phyloP scores from a whole-genome alignment of 37 sponge, comb jelly and placozoan species.

The Agelas oroides region DNA sequence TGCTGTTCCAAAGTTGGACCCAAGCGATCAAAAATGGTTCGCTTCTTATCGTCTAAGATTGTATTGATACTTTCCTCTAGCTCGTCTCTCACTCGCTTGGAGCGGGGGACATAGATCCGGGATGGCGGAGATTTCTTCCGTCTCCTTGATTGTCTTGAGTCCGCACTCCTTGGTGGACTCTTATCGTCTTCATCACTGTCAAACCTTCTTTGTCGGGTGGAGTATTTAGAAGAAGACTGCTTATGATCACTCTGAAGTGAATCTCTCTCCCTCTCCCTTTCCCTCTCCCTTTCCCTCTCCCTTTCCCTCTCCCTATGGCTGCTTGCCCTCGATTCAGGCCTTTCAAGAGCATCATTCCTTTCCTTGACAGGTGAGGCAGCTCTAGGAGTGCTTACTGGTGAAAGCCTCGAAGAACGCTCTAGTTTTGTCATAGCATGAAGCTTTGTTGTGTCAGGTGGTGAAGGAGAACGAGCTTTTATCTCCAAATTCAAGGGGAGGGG shows the following conservation, averaged over 20 bases:
- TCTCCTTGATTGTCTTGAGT: background rate
- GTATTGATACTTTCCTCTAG: no score
- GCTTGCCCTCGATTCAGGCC: background rate
- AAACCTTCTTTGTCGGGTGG: no score
- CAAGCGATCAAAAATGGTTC: no score
- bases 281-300: background rate
- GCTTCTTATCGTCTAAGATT: no score
- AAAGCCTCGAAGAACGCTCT: background rate
- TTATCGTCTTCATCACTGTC: background rate
- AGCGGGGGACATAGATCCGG: no score
- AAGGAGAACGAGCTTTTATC: no score
- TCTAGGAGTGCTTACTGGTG: background rate
- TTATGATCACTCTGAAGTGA: background rate
- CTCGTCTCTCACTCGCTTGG: no score
- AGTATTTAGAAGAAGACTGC: no score
- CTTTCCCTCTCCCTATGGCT: background rate
- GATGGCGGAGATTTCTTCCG: background rate
- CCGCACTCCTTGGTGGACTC: background rate
- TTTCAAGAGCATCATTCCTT: background rate
- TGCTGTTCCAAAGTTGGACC: no score
- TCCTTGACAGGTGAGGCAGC: background rate
- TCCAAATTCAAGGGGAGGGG: no score
- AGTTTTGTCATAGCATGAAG: background rate
- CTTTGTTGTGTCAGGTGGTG: no score
- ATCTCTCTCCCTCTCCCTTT: constrained; percentile 10